Base-by-base conservation (phyloP, 2,888 invertebrate genomes). In the Aricia artaxerxes region DNA sequence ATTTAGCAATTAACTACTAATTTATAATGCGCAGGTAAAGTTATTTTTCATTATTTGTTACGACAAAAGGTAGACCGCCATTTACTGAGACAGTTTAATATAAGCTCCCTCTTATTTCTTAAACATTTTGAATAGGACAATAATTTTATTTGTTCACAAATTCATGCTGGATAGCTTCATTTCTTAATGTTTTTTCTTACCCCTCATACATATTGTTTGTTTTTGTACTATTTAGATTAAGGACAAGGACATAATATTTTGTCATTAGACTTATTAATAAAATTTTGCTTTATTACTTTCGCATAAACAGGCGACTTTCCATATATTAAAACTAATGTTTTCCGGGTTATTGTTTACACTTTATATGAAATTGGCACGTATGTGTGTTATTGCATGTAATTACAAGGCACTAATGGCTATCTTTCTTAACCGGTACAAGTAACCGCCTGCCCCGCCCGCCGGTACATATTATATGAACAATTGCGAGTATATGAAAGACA, bases 1-100 rank as follows among this genome's bases (percentile, higher is more conserved):
- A 31, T 78, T 78, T 60, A 75, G 73, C 60, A 78, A 78, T 78
- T 78, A 78, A 73, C 75, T 78, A 78, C 76, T 76, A 31, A 76
- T 53, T 53, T 76, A 69, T 69, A 69, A 69, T 69, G 69, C 69
- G 35, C 69, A 69, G 69, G 69, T 35, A 69, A 69, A 69, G 35
- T 69, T 69, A 69, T 69, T 69, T 69, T 69, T 69, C 69, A 38
- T 69, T 35, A 35, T 69, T 64, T 69, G 64, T 64, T 69, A 69
- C 64, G 31, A 64, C 69, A 16, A 69, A 64, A 64, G 31, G 11
- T 24, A 64, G 31, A 38, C 69, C 69, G 35, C 31, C 35, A 69
- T 69, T 69, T 69, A 69, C 69, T 35, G 1, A 35, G 69, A 69
- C 6, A 35, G 6, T 69, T 69, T 31, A 31, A 38, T 35, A 35